Evolutionary conservation across 2,797 vertebrate species (phyloP), one percentile per base, ranked within the genome.

Genomic region (Holocentrus rufus): DNA sequence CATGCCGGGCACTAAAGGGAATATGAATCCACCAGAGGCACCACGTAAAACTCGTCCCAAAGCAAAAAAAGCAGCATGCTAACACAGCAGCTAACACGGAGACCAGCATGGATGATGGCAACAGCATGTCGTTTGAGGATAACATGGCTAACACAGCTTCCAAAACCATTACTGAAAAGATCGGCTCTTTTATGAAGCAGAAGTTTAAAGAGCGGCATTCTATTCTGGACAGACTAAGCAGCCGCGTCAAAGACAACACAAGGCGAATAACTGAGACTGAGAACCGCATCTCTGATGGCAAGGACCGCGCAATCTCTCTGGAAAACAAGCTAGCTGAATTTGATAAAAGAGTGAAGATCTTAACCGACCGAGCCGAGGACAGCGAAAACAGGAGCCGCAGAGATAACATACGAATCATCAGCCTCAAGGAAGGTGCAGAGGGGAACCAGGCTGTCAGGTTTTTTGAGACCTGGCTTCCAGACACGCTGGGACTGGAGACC

Each of bases 351-450:
- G 60, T 63, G 14, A 23, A 63, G 60, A 25, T 15, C 23, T 18
- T 63, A 13, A 30, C 60, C 11, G 42, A 46, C 60, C 22, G 60
- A 25, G 42, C 60, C 27, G 60, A 49, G 20, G 60, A 47, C n/a
- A 44, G 11, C 30, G 23, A 63, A 47, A 63, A 63, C 13, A 14
- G 42, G 13, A 63, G 39, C 27, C 60, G 42, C 15, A 46, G 42
- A 47, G 60, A 63, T 5, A 49, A 63, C 60, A 63, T 47, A 25
- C 22, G 42, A 18, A 27, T 63, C 7, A 63, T 63, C 46, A 25
- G 60, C 2, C 60, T 63, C 7, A 63, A 63, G 27, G 60, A 63
- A 47, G 60, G 60, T 15, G n/a, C 9, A 42, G 59, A 61, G 10
- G 59, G 59, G 20, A 61, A 22, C 13, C 36, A 61, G 10, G 59